These are phyloP conservation scores for Lophius piscatorius DNA, from an alignment of 2,113 vertebrate species.

Conservation along the genomic window DNA sequence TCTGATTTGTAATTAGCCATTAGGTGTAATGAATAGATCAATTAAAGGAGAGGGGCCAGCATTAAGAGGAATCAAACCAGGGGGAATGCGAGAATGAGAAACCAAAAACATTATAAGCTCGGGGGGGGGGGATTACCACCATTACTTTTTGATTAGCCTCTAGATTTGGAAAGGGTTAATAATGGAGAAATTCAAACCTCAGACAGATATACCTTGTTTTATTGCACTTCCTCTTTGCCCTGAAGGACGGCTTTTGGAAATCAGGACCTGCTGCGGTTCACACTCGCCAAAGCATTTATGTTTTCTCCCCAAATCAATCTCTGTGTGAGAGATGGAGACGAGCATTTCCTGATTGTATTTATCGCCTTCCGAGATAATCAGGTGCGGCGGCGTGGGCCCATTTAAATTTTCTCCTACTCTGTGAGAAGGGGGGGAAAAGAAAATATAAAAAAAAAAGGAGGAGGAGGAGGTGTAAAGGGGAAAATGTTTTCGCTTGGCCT, in stretches of 20 bases:
- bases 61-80: slow-evolving; percentile 94
- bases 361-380: slow-evolving; percentile 63
- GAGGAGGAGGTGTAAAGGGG: slow-evolving; percentile 59
- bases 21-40: slow-evolving; percentile 99
- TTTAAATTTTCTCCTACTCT: slow-evolving; percentile 62
- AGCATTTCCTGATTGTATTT: slow-evolving; percentile 66
- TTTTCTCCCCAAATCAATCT: slow-evolving; percentile 38
- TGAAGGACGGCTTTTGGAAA: slow-evolving; percentile 44
- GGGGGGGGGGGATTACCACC: slow-evolving; percentile 4
- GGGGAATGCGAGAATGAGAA: slow-evolving; percentile 62
- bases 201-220: slow-evolving; percentile 32
- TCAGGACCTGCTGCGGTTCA: slow-evolving; percentile 25
- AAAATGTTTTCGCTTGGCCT: slow-evolving; percentile 83
- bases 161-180: slow-evolving; percentile 25
- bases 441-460: slow-evolving; percentile 33
- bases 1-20: slow-evolving; percentile 99
- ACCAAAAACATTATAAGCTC: slow-evolving; percentile 44
- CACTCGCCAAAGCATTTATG: slow-evolving; percentile 28
- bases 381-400: slow-evolving; percentile 53
- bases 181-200: slow-evolving; percentile 40
- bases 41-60: slow-evolving; percentile 89
- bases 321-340: slow-evolving; percentile 35
- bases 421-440: too few species aligned
- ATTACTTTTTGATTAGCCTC: slow-evolving; percentile 34
- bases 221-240: slow-evolving; percentile 13